phyloP scores from a whole-genome alignment of 2,113 vertebrate species.

The Microcebus ravelobensis region DNA sequence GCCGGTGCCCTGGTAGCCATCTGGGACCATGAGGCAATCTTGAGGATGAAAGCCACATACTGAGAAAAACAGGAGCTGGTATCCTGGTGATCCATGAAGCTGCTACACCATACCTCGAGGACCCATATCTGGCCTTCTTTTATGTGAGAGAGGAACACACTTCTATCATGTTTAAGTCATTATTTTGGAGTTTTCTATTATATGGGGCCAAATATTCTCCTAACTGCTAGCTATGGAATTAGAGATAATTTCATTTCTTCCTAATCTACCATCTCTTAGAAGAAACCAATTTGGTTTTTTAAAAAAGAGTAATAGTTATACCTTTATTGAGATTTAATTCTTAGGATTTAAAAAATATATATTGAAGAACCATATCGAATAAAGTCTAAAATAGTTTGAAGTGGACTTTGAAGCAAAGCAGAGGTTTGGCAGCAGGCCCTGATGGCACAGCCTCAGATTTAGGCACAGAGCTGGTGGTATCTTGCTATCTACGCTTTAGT shows the following conservation, averaged over 20 bases:
- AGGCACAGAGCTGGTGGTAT: not conserved
- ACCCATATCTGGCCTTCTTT: not conserved
- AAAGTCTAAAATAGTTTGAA: not conserved
- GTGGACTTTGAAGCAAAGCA: not conserved
- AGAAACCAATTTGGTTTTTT: not conserved
- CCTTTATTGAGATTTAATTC: not conserved
- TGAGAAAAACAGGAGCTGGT: not conserved
- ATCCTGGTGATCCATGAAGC: not conserved
- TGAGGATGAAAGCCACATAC: not conserved
- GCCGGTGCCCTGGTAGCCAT: not conserved
- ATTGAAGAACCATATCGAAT: not conserved
- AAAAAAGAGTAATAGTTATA: not conserved
- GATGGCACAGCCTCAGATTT: not conserved
- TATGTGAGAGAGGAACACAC: not conserved
- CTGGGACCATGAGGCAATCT: not conserved
- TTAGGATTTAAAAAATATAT: not conserved
- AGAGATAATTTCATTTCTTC: not conserved
- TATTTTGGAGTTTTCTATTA: constrained; percentile 11
- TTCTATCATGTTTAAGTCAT: not conserved
- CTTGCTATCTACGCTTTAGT: not conserved
- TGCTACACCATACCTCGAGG: not conserved
- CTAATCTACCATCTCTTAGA: not conserved
- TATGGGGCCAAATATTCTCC: not conserved
- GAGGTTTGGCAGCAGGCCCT: not conserved
- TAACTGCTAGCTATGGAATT: not conserved